Evolutionary conservation across 2,797 vertebrate species (phyloP).

Genomic region (Knipowitschia caucasica): DNA sequence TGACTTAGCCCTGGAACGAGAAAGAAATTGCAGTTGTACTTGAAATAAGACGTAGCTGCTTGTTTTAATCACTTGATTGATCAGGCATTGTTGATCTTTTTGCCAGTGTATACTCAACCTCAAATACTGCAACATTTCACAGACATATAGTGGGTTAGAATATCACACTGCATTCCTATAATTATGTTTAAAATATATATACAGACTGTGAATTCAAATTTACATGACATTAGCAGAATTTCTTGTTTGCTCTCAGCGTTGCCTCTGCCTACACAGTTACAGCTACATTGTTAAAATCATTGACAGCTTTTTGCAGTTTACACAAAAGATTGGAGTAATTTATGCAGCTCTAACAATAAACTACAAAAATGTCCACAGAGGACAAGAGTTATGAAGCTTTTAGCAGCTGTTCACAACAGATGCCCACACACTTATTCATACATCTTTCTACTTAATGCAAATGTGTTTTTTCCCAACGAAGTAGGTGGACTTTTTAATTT

Average conservation of each 20-base stretch:
- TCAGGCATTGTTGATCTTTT: too few species aligned
- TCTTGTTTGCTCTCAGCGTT: conserved; percentile 1
- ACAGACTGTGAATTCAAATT: neutral
- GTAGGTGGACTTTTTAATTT: conserved; percentile 13
- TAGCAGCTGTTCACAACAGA: conserved; percentile 6
- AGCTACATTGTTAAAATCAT: conserved; percentile 9
- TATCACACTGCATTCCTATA: neutral
- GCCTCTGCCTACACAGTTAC: conserved; percentile 6
- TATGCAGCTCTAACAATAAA: conserved; percentile 7
- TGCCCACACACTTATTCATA: conserved; percentile 4
- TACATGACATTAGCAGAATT: neutral
- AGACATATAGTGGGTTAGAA: neutral
- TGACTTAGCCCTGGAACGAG: too few species aligned
- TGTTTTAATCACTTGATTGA: too few species aligned
- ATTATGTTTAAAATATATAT: neutral
- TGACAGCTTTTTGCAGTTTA: conserved; percentile 8
- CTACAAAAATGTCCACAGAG: neutral
- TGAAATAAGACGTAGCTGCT: too few species aligned
- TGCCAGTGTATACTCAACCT: neutral
- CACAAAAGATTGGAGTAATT: neutral
- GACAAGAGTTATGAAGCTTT: conserved; percentile 3
- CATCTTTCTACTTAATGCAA: neutral
- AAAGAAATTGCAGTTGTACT: too few species aligned
- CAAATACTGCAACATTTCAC: neutral
- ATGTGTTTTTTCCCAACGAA: neutral